Conservation (phyloP, 2,113 vertebrate genomes). For the Gila orcuttii region DNA sequence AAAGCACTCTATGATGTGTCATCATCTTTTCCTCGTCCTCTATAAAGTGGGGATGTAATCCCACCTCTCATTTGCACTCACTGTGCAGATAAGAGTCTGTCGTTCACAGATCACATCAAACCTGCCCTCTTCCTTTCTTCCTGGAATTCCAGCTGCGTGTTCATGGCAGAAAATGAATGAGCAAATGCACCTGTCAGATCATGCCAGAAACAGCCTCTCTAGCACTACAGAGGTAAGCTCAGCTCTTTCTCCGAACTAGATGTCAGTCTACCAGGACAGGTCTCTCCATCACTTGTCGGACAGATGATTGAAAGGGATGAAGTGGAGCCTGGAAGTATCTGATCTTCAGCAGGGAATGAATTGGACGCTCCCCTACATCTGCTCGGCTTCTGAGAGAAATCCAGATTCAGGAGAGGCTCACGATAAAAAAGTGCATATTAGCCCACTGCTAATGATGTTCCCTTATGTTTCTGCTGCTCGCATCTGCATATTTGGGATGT, state of each 20-base stretch:
- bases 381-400: conserved; percentile 17
- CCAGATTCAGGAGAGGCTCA: conserved; percentile 16
- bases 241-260: conserved; percentile 13
- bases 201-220: conserved; percentile 39
- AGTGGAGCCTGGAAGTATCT: conserved; percentile 32
- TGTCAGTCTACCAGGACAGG: neutral
- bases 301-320: neutral
- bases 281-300: conserved; percentile 16
- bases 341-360: conserved; percentile 32
- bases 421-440: conserved; percentile 8
- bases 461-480: conserved; percentile 31
- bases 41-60: conserved; percentile 16
- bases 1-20: conserved; percentile 13
- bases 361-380: conserved; percentile 14
- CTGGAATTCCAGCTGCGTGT: conserved; percentile 27
- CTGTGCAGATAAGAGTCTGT: conserved; percentile 36
- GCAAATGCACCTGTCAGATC: conserved; percentile 54
- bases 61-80: conserved; percentile 35
- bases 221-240: neutral
- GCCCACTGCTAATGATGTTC: conserved; percentile 37
- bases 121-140: conserved; percentile 31
- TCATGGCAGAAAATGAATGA: conserved; percentile 43
- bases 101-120: conserved; percentile 43
- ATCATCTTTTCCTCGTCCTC: neutral
- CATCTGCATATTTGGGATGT: conserved; percentile 34